phyloP scores from a whole-genome alignment of 2,113 vertebrate genomes.

The Donacobius atricapilla region DNA sequence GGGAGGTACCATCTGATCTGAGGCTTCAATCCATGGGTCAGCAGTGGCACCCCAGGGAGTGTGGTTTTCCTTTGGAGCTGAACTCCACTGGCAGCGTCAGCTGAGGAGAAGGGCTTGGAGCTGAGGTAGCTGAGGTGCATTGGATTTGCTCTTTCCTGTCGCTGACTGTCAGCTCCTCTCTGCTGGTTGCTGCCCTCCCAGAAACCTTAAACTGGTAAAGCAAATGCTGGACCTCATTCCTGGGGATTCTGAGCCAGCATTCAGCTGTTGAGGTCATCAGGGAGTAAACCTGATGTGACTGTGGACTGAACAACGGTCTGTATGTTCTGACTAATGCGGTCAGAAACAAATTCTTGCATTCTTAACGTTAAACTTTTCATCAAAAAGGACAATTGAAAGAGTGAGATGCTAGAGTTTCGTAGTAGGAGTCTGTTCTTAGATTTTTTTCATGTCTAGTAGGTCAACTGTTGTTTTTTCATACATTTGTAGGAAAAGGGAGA shows the following conservation, averaged over 20 bases:
- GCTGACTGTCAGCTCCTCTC: not conserved
- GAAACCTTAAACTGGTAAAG: not conserved
- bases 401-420: not conserved
- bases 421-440: not conserved
- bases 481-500: not conserved
- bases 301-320: not conserved
- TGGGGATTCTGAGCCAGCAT: not conserved
- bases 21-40: not conserved
- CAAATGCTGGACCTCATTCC: not conserved
- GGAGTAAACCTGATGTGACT: not conserved
- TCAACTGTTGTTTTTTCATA: not conserved
- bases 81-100: not conserved
- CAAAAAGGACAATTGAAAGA: not conserved
- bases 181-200: not conserved
- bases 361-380: not conserved
- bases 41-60: not conserved
- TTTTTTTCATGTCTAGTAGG: accelerated
- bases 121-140: not conserved
- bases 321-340: not conserved
- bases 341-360: not conserved
- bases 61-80: not conserved
- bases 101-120: not conserved
- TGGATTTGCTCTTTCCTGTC: not conserved
- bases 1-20: not conserved
- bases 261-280: not conserved